These are phyloP conservation scores for Lasioglossum figueresi DNA, from an alignment of 2,888 invertebrate genomes.

Conservation along the genomic window DNA sequence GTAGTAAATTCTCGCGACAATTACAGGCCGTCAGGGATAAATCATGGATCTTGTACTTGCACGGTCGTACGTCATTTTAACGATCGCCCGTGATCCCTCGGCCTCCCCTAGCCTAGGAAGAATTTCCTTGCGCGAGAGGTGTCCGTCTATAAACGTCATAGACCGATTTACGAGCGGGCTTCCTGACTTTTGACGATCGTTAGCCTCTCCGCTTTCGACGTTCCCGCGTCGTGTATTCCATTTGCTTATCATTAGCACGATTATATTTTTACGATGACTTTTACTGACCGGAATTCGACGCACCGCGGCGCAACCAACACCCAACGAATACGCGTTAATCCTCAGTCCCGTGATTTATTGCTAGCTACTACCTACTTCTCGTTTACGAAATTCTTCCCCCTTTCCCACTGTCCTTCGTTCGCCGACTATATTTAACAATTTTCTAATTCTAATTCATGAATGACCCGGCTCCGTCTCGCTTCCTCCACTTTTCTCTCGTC, in stretches of 20 bases:
- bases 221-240: constrained; percentile 60
- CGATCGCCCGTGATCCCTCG: constrained; percentile 54
- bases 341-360: constrained; percentile 45
- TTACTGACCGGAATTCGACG: constrained; percentile 54
- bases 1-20: constrained; percentile 44
- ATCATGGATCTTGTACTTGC: constrained; percentile 35
- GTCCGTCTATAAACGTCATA: constrained; percentile 81
- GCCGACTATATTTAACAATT: neutral
- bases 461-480: neutral
- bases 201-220: constrained; percentile 49
- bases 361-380: constrained; percentile 48
- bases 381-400: neutral
- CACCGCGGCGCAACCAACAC: neutral
- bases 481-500: neutral
- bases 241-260: constrained; percentile 70
- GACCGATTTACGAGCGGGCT: constrained; percentile 81
- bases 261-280: constrained; percentile 68
- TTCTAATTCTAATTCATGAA: constrained; percentile 17
- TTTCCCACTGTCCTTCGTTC: neutral
- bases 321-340: constrained; percentile 16
- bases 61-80: constrained; percentile 39
- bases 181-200: constrained; percentile 79
- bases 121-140: constrained; percentile 75
- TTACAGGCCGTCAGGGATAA: constrained; percentile 48
- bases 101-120: constrained; percentile 72